Conservation (phyloP, 2,888 invertebrate species). For the Sminthurinus aureus region DNA sequence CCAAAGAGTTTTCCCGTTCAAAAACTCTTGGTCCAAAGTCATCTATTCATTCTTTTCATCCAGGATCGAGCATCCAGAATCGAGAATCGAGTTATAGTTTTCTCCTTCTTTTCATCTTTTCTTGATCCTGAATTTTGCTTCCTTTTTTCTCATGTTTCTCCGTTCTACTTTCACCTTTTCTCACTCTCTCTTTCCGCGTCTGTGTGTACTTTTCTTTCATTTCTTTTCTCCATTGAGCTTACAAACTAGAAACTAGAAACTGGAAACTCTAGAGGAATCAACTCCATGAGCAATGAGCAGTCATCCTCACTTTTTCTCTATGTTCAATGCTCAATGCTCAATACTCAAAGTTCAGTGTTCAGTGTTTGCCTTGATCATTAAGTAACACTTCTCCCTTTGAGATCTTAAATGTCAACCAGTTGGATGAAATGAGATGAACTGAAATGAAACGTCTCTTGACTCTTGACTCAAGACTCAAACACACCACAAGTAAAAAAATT, state of each 20-base stretch:
- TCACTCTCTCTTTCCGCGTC: neutral
- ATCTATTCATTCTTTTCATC: conserved; percentile 12
- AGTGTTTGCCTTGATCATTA: conserved; percentile 35
- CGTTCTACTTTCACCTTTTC: neutral
- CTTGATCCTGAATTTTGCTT: conserved; percentile 14
- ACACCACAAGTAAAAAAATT: neutral
- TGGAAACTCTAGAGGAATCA: neutral
- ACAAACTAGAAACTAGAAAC: too few species aligned
- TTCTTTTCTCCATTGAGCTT: too few species aligned
- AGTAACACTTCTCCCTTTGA: conserved; percentile 32
- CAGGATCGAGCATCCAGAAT: too few species aligned
- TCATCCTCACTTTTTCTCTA: neutral
- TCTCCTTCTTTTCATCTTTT: conserved; percentile 10
- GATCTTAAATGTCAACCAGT: conserved; percentile 30
- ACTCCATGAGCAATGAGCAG: conserved; percentile 16
- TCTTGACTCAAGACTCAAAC: neutral
- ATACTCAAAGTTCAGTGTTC: too few species aligned
- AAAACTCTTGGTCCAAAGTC: neutral
- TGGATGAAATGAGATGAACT: conserved; percentile 24
- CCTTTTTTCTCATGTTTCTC: neutral
- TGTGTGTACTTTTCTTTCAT: neutral
- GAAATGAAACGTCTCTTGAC: neutral
- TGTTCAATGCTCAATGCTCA: neutral
- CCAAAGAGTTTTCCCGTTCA: neutral
- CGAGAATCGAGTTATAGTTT: conserved; percentile 33